phyloP scores from a whole-genome alignment of 2,113 vertebrate species.

The Capra hircus region DNA sequence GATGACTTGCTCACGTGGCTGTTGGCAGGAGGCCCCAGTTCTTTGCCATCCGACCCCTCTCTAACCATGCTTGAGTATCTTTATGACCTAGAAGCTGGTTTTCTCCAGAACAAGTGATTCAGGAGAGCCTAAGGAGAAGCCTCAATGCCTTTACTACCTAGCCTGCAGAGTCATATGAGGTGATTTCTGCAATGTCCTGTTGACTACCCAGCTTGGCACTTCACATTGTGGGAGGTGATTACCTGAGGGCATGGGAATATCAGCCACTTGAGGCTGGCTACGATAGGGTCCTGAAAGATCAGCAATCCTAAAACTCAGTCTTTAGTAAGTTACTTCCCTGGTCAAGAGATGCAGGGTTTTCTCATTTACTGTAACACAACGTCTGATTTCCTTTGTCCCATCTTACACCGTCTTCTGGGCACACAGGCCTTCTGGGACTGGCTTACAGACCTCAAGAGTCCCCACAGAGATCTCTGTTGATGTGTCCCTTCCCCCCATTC shows the following conservation, averaged over 20 bases:
- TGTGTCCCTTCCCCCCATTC: not conserved
- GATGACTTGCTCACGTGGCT: not conserved
- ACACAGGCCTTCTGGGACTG: not conserved
- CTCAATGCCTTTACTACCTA: not conserved
- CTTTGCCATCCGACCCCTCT: fast-evolving
- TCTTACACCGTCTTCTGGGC: not conserved
- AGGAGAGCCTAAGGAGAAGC: not conserved
- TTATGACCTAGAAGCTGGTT: not conserved
- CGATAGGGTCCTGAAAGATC: not conserved
- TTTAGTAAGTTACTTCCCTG: not conserved
- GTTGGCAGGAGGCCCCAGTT: not conserved
- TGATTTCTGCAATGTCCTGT: not conserved
- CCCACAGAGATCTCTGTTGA: not conserved
- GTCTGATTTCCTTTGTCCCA: not conserved
- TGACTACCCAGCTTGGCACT: not conserved
- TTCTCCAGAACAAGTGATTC: not conserved
- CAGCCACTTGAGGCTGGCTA: not conserved
- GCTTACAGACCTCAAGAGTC: not conserved
- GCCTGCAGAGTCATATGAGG: not conserved
- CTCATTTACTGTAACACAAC: not conserved
- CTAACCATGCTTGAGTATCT: not conserved
- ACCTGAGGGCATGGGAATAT: not conserved
- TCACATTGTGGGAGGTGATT: not conserved
- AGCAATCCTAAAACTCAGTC: not conserved
- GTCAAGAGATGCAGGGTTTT: not conserved